A percentile compares a stretch with the other conserved stretches of the same genome.
phyloP scores from a whole-genome alignment of 2,888 invertebrate species.

The Gymnocheta viridis region DNA sequence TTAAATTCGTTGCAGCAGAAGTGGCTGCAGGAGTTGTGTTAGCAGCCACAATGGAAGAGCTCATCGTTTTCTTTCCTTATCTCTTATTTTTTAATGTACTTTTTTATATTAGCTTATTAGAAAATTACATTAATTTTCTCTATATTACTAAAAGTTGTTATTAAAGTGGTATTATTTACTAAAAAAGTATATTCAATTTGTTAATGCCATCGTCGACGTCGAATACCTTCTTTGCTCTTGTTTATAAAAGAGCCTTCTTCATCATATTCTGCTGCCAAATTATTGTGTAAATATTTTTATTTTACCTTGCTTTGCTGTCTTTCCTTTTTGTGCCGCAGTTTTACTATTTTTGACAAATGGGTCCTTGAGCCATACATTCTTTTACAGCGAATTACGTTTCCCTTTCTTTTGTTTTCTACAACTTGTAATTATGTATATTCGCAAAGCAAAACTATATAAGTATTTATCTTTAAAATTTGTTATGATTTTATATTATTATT shows the following conservation, averaged over 20 bases:
- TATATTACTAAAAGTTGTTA: not conserved
- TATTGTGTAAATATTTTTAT: not conserved
- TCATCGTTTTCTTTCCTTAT: slow-evolving; percentile 49
- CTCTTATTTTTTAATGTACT: not conserved
- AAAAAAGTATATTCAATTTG: slow-evolving; percentile 33
- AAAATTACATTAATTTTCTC: not conserved
- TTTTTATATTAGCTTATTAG: not conserved
- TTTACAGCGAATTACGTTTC: slow-evolving; percentile 32
- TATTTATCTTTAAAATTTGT: not conserved
- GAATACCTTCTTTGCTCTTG: slow-evolving; percentile 37
- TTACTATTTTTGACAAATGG: slow-evolving; percentile 54
- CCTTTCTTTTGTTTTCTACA: not conserved
- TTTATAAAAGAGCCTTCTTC: slow-evolving; percentile 11
- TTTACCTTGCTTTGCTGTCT: not conserved
- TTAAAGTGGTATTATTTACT: not conserved
- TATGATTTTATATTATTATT: slow-evolving; percentile 7
- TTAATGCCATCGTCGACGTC: slow-evolving; percentile 18
- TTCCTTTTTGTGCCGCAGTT: slow-evolving; percentile 34
- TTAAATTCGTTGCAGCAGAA: slow-evolving; percentile 30
- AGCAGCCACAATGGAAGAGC: slow-evolving; percentile 65
- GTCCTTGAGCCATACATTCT: slow-evolving; percentile 62
- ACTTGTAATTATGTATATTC: not conserved
- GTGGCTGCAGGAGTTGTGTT: slow-evolving; percentile 48
- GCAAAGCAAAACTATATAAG: not conserved
- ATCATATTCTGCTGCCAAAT: slow-evolving; percentile 25